Base-by-base conservation (phyloP, 2,888 invertebrate species). In the Crossocerus cetratus region DNA sequence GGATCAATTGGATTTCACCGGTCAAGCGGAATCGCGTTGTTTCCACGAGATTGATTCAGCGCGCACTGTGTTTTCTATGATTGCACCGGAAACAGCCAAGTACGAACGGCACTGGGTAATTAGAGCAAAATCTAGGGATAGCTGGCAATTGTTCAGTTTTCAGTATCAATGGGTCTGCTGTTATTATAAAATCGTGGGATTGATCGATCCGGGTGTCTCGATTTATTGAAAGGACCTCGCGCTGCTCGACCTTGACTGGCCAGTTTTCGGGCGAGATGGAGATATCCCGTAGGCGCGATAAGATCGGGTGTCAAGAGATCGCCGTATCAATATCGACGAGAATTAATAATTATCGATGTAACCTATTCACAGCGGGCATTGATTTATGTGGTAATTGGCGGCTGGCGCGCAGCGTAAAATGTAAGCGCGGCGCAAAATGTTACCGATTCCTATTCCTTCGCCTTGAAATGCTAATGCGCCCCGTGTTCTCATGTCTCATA, bases 401-500 rank as follows among this genome's bases (percentile, higher is more conserved):
- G 23, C 56, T 65, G 32, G 32, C 68, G 63, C 58, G 43, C 60
- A 72, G 43, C 55, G 55, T 60, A 73, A 57, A 63, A 81, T 81
- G 77, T 32, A 32, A 32, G 32, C 32, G 11, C 32, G 8, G 32
- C 32, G 32, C 11, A 32, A 32, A 32, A 32, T 72, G 80, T 77
- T 74, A 80, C 73, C 58, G 67, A 32, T 73, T 69, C 59, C 67
- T 67, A 72, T 74, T 65, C 70, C 69, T 53, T 72, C 73, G 75
- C 73, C 70, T 82, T 77, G 80, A 77, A 77, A 82, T 80, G 80
- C 74, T 81, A 80, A 81, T 74, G 66, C 66, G 80, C 43, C 69
- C 32, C 32, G 32, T 74, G 75, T 77, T 77, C 82, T 77, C 82
- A 71, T 77, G 80, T 82, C 64, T 65, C 69, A 56, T 82, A 81